Conservation (phyloP, 2,888 invertebrate species). For the Ctenicera cuprea region DNA sequence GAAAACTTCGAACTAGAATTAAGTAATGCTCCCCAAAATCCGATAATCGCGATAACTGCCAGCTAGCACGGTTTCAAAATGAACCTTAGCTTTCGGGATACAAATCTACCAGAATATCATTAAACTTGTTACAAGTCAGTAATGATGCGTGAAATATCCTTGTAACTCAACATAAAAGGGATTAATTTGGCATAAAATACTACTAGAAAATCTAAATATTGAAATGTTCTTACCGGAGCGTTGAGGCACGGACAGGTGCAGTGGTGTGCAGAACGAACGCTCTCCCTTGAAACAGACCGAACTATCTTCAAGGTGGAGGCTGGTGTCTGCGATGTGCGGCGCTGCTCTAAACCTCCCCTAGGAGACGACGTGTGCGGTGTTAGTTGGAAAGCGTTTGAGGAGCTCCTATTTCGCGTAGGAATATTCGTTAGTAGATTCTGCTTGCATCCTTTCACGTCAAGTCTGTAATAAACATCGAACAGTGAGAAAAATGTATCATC, state of each 20-base stretch:
- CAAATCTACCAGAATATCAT: background rate
- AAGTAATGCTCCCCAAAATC: constrained; percentile 5
- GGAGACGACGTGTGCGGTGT: constrained; percentile 79
- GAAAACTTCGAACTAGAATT: background rate
- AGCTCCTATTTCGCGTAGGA: constrained; percentile 76
- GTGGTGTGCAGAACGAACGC: constrained; percentile 84
- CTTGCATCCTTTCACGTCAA: constrained; percentile 73
- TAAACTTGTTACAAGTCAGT: background rate
- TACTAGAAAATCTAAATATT: background rate
- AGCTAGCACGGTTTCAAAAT: constrained; percentile 3
- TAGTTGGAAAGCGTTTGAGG: constrained; percentile 80
- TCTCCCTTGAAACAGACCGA: constrained; percentile 89
- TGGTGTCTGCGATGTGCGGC: constrained; percentile 88
- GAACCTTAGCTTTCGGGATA: background rate
- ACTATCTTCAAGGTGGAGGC: constrained; percentile 85
- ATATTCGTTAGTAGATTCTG: constrained; percentile 70
- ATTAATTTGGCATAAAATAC: background rate
- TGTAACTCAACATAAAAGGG: background rate
- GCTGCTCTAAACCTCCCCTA: constrained; percentile 79
- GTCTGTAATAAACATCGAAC: constrained; percentile 62
- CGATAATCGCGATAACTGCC: constrained; percentile 5
- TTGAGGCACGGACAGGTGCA: constrained; percentile 77
- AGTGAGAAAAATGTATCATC: background rate
- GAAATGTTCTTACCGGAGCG: constrained; percentile 69
- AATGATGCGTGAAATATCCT: background rate